phyloP scores from a whole-genome alignment of 2,797 vertebrate genomes.

The Mastacembelus armatus region DNA sequence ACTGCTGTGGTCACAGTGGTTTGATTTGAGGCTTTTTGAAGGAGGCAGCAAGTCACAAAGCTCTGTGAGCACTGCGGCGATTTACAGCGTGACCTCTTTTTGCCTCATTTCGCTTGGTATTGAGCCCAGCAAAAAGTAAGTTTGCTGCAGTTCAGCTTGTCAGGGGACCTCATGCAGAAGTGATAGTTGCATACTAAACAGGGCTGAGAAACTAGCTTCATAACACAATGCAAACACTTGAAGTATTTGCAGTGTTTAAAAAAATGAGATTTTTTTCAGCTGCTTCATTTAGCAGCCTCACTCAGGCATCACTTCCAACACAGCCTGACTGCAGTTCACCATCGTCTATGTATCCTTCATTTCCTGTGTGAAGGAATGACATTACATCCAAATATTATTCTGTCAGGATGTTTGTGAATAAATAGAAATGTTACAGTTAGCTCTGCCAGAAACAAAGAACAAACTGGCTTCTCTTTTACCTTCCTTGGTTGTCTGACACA shows the following conservation, averaged over 20 bases:
- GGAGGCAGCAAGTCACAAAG: conserved; percentile 15
- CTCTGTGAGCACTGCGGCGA: conserved; percentile 34
- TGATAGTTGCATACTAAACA: conserved; percentile 23
- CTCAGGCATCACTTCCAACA: not conserved
- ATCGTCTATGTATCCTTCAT: conserved; percentile 16
- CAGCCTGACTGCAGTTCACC: conserved; percentile 8
- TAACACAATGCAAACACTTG: conserved; percentile 21
- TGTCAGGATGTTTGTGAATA: conserved; percentile 2
- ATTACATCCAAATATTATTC: conserved; percentile 43
- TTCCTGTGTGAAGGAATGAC: conserved; percentile 21
- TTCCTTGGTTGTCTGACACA: conserved; percentile 5
- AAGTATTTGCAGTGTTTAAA: not conserved
- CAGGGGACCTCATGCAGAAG: conserved; percentile 10
- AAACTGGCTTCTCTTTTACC: conserved; percentile 8
- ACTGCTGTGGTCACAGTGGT: conserved; percentile 32
- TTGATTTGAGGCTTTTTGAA: conserved; percentile 26
- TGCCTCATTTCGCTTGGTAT: conserved; percentile 23
- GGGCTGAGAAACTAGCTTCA: conserved; percentile 19
- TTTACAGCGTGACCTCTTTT: conserved; percentile 12
- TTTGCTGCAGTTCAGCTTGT: conserved; percentile 16
- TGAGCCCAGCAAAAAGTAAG: conserved; percentile 34
- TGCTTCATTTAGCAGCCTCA: conserved; percentile 8
- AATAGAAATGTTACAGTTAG: too few species aligned
- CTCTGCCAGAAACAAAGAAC: conserved; percentile 4
- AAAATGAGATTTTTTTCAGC: not conserved